A percentile compares a stretch with the other conserved stretches of the same genome.
phyloP scores from a whole-genome alignment of 37 sponge, comb jelly and placozoan genomes.

The Theonella swinhoei region DNA sequence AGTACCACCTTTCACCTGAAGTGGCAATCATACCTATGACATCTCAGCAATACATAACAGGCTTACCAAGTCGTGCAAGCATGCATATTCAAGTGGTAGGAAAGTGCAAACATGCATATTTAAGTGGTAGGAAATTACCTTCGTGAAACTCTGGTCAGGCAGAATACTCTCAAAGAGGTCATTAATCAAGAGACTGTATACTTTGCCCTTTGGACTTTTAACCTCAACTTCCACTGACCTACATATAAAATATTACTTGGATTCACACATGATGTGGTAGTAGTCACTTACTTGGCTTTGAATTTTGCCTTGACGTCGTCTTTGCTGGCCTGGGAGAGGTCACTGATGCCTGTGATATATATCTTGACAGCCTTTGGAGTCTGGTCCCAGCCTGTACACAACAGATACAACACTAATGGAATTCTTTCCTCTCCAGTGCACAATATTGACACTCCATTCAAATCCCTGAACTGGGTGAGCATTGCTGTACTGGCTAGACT shows the following conservation, averaged over 20 bases:
- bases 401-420: too few species aligned
- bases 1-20: conserved; percentile 65
- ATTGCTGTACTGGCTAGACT: too few species aligned
- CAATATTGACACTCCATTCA: background rate
- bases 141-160: conserved; percentile 52
- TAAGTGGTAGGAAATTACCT: too few species aligned
- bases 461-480: too few species aligned
- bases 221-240: conserved; percentile 70
- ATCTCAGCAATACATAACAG: too few species aligned
- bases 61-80: too few species aligned
- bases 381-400: conserved; percentile 91
- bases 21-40: background rate
- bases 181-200: conserved; percentile 49
- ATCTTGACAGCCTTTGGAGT: conserved; percentile 85
- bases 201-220: conserved; percentile 41
- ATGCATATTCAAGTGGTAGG: too few species aligned
- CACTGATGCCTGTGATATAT: conserved; percentile 73
- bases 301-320: background rate
- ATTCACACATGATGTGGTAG: conserved; percentile 7
- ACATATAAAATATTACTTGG: background rate
- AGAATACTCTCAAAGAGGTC: conserved; percentile 48
- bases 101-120: too few species aligned
- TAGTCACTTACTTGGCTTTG: background rate
- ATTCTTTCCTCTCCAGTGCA: too few species aligned
- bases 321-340: background rate